These are phyloP conservation scores for Hypomesus transpacificus DNA, from an alignment of 2,113 vertebrate genomes.

Conservation along the genomic window DNA sequence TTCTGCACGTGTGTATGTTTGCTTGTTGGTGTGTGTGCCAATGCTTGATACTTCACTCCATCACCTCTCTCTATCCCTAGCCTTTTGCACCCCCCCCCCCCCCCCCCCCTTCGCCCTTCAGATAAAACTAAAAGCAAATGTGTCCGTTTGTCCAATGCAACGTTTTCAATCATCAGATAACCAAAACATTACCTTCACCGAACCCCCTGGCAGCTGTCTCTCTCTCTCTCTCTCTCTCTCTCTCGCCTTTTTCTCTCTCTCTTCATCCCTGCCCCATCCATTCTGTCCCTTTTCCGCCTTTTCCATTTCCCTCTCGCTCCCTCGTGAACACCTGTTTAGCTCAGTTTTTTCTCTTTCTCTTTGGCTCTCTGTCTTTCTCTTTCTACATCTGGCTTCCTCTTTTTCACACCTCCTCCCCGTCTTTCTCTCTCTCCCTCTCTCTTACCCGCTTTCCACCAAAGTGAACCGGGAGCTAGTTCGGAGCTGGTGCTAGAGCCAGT, in stretches of 20 bases:
- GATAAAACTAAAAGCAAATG: slow-evolving; percentile 39
- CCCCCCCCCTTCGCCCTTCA: slow-evolving; percentile 3
- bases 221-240: slow-evolving; percentile 6
- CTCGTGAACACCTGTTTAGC: too few species aligned
- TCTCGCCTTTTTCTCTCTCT: slow-evolving; percentile 11
- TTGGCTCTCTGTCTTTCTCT: too few species aligned
- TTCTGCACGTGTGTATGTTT: too few species aligned
- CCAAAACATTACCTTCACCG: slow-evolving; percentile 40
- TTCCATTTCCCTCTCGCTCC: too few species aligned
- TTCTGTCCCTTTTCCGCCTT: too few species aligned
- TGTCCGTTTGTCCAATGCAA: slow-evolving; percentile 54
- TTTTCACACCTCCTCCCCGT: too few species aligned
- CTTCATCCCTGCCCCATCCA: slow-evolving; percentile 13
- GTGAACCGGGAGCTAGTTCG: too few species aligned
- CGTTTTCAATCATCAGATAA: slow-evolving; percentile 47
- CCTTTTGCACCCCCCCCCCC: not conserved
- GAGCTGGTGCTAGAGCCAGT: too few species aligned
- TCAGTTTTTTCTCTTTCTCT: too few species aligned
- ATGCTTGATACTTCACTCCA: too few species aligned
- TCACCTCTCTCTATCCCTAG: not conserved
- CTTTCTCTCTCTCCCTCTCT: not conserved
- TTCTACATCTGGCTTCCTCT: too few species aligned
- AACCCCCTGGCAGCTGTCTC: slow-evolving; percentile 19
- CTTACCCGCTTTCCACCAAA: not conserved
- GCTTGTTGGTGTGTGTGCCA: too few species aligned